Percentiles rank a stretch among this genome's conserved stretches.
Conservation (phyloP, 2,888 invertebrate genomes). For the Epistrophe eligans region DNA sequence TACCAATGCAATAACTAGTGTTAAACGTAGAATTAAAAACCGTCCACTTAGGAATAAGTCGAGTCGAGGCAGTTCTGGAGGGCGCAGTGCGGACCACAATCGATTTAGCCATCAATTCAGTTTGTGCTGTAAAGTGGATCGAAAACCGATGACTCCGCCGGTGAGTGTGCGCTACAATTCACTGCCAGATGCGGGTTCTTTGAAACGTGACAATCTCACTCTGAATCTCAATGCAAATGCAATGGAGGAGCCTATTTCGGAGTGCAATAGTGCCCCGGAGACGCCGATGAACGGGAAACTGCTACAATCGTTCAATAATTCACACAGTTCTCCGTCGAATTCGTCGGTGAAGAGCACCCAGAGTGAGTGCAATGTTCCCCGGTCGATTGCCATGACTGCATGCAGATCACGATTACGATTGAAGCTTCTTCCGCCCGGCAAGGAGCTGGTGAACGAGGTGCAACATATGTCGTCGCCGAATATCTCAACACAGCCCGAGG, state of each 20-base stretch:
- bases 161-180: slow-evolving; percentile 83
- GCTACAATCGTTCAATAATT: slow-evolving; percentile 78
- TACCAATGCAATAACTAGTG: slow-evolving; percentile 79
- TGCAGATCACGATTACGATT: slow-evolving; percentile 83
- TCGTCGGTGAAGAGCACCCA: slow-evolving; percentile 81
- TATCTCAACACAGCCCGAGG: slow-evolving; percentile 81
- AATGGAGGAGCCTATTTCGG: slow-evolving; percentile 77
- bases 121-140: slow-evolving; percentile 83
- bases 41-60: slow-evolving; percentile 71
- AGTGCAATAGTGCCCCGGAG: slow-evolving; percentile 83
- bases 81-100: slow-evolving; percentile 81
- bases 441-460: slow-evolving; percentile 78
- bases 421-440: slow-evolving; percentile 82
- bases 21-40: slow-evolving; percentile 80
- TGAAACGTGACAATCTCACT: slow-evolving; percentile 80
- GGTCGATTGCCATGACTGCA: slow-evolving; percentile 83
- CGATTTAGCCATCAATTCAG: slow-evolving; percentile 83
- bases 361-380: slow-evolving; percentile 79
- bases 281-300: slow-evolving; percentile 81
- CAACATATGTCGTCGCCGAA: slow-evolving; percentile 84
- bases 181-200: slow-evolving; percentile 79
- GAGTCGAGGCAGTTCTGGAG: slow-evolving; percentile 58
- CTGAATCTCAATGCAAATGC: slow-evolving; percentile 76
- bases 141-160: slow-evolving; percentile 82
- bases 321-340: slow-evolving; percentile 81